These are phyloP conservation scores for Megamerina dolium DNA, from an alignment of 2,888 invertebrate species.

Conservation along the genomic window DNA sequence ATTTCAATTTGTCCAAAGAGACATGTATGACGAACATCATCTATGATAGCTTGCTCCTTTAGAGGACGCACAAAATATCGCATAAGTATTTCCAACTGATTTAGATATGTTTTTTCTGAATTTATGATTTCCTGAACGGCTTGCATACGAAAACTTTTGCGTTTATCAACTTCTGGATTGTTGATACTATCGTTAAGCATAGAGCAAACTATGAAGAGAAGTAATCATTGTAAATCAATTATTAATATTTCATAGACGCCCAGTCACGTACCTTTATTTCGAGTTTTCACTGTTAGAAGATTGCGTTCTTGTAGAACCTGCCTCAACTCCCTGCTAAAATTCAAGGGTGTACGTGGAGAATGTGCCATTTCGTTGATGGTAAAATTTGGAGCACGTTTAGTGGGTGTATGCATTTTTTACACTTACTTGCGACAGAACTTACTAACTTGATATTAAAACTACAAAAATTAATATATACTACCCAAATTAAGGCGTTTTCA, in stretches of 20 bases:
- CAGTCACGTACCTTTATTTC: conserved; percentile 51
- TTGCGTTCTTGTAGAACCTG: conserved; percentile 58
- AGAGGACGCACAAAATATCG: conserved; percentile 60
- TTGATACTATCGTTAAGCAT: conserved; percentile 50
- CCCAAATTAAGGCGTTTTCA: too few species aligned
- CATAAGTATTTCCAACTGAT: conserved; percentile 61
- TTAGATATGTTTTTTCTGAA: conserved; percentile 64
- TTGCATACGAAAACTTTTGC: conserved; percentile 49
- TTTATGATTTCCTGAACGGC: conserved; percentile 63
- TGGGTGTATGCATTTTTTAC: background rate
- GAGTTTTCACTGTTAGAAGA: conserved; percentile 56
- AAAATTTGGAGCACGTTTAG: background rate
- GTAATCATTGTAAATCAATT: background rate
- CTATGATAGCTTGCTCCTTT: conserved; percentile 52
- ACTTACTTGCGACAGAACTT: too few species aligned
- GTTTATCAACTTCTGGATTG: conserved; percentile 39
- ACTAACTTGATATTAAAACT: too few species aligned
- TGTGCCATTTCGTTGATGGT: background rate
- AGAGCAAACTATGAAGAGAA: conserved; percentile 49
- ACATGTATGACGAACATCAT: conserved; percentile 51
- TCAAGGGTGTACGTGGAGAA: conserved; percentile 37
- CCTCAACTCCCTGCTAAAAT: conserved; percentile 56
- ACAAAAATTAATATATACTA: too few species aligned
- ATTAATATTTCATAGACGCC: background rate
- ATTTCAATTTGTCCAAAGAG: conserved; percentile 61